phyloP scores from a whole-genome alignment of 1,140 invertebrate species.

The Nasonia vitripennis region DNA sequence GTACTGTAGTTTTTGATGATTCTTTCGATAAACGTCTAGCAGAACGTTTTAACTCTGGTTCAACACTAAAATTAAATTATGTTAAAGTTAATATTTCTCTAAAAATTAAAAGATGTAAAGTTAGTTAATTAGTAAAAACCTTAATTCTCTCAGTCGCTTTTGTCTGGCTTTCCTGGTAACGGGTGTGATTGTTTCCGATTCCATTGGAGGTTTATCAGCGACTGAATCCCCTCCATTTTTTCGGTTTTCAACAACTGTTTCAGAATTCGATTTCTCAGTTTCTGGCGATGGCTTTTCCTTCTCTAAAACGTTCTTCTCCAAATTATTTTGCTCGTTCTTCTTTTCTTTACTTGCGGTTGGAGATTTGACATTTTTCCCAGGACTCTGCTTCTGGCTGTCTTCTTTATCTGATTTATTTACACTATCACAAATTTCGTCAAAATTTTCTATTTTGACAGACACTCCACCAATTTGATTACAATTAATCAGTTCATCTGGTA shows the following conservation, averaged over 20 bases:
- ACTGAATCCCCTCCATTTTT: slow-evolving; percentile 52
- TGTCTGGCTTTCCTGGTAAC: slow-evolving; percentile 65
- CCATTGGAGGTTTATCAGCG: slow-evolving; percentile 15
- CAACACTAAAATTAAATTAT: slow-evolving; percentile 59
- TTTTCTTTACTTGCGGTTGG: slow-evolving; percentile 29
- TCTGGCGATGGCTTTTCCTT: slow-evolving; percentile 43
- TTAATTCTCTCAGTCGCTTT: slow-evolving; percentile 59
- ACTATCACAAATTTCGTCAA: slow-evolving; percentile 65
- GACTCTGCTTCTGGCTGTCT: slow-evolving; percentile 53
- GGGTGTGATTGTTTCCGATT: slow-evolving; percentile 49
- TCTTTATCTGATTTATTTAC: slow-evolving; percentile 66
- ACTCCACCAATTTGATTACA: slow-evolving; percentile 71
- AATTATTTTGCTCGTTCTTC: slow-evolving; percentile 46
- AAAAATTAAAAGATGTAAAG: neutral
- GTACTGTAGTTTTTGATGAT: slow-evolving; percentile 70
- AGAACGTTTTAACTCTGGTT: slow-evolving; percentile 72
- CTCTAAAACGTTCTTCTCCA: slow-evolving; percentile 39
- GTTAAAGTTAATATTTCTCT: slow-evolving; percentile 53
- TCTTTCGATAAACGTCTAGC: slow-evolving; percentile 72
- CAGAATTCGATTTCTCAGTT: neutral
- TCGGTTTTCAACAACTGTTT: slow-evolving; percentile 7
- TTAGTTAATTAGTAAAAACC: slow-evolving; percentile 52
- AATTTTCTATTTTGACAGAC: slow-evolving; percentile 71
- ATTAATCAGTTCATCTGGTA: slow-evolving; percentile 69
- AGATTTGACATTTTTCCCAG: slow-evolving; percentile 49